Evolutionary conservation across 2,113 vertebrate genomes (phyloP), one percentile per base, ranked within the genome.

Genomic region (Polyodon spathula): DNA sequence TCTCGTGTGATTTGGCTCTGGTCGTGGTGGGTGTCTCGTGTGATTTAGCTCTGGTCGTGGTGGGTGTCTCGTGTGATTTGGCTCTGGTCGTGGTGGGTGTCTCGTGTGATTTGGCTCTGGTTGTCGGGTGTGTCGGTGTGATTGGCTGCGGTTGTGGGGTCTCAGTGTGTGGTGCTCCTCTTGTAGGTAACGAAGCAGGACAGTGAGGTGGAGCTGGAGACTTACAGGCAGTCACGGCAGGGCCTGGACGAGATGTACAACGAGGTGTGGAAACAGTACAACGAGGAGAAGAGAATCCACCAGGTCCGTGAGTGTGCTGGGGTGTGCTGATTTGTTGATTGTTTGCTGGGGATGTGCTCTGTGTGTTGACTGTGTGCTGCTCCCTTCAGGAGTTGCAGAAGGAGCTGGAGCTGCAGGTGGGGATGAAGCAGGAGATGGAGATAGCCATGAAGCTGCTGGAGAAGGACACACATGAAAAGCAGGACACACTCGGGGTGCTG

Each of bases 181-280:
- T 68, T 48, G 39, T 61, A 99, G 96, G 90, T 93, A 58, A 92
- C 89, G 10, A 89, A 92, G 53, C 92, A 96, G 69, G 95, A 99
- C 78, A 95, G 89, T 68, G 90, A 91, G 73, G 91, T 93, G 55
- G 96, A 99, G 71, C 77, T 99, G 83, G 95, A 99, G 74, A 99
- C 96, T 0, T 99, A 99, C 66, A 93, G 88, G 64, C 95, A 98
- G 75, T 90, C 91, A 0, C 87, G 95, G 1, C 94, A 97, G 68
- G 96, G 96, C 15, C 87, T 99, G 66, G 94, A 99, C 68, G 93
- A 97, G 75, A 95, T 99, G 95, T 99, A 99, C 68, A 97, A 86
- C 8, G 91, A 97, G 8, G 92, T 95, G 40, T 97, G 93, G 95
- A 97, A 89, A 55, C 95, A 97, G 76, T 81, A 94, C 62, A 95